Evolutionary conservation across 2,797 vertebrate genomes (phyloP).

Genomic region (Lophotriccus pileatus): DNA sequence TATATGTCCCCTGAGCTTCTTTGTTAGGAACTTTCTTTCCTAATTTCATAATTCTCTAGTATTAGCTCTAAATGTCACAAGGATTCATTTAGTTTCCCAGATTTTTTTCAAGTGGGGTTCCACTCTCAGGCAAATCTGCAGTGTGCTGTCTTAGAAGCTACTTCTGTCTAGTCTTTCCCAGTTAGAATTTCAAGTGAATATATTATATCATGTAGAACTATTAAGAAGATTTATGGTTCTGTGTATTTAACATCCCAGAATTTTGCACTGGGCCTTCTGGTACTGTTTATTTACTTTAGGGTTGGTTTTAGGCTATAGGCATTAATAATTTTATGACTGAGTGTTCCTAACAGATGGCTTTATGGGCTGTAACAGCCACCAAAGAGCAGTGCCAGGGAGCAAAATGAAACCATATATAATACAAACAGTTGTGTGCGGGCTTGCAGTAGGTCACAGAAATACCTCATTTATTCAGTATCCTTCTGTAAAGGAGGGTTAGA

Average conservation of each 20-base stretch:
- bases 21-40: background rate
- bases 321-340: conserved; percentile 64
- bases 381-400: conserved; percentile 44
- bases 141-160: background rate
- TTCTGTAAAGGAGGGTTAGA: background rate
- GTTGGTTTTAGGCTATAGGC: conserved; percentile 48
- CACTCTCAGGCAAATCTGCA: background rate
- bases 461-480: conserved; percentile 25
- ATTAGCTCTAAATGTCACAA: conserved; percentile 8
- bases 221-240: conserved; percentile 49
- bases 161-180: background rate
- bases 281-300: conserved; percentile 64
- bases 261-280: conserved; percentile 52
- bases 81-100: background rate
- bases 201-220: conserved; percentile 8
- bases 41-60: background rate
- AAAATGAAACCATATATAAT: conserved; percentile 55
- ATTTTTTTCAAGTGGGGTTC: background rate
- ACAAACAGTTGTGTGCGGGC: conserved; percentile 16
- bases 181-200: conserved; percentile 34
- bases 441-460: conserved; percentile 43
- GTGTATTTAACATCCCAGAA: conserved; percentile 38
- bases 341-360: conserved; percentile 59
- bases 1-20: background rate
- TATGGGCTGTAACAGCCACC: conserved; percentile 51